Evolutionary conservation across 2,797 vertebrate species (phyloP), one percentile per base, ranked within the genome.

Genomic region (Aratinga solstitialis): DNA sequence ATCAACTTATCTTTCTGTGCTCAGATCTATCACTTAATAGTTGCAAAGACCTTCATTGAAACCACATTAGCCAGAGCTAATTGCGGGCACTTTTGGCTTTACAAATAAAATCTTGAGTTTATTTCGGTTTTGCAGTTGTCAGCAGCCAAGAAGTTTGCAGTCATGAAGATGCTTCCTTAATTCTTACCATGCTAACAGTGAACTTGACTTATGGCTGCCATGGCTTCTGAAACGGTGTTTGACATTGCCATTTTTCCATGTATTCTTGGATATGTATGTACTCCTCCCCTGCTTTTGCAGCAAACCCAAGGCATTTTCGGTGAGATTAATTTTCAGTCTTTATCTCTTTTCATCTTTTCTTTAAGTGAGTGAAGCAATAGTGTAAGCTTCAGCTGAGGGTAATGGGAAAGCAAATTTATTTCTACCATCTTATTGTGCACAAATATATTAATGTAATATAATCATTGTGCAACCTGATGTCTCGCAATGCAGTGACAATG

Each of bases 331-430:
- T 77, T 32, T 36, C 77, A 92, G 68, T 67, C 54, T 87, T 78
- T 18, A 9, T 29, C 71, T 51, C 36, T 15, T 89, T n/a, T 63
- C 20, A 3, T 48, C 29, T 87, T 43, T 23, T 59, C 8, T 51
- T 20, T 2, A 69, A 38, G 26, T 59, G 29, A 53, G 14, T 40
- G 40, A 56, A 23, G 50, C 58, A 23, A 18, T 29, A 20, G 13
- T 29, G 5, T 0, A 22, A 81, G 13, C 67, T 76, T 42, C 6
- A 13, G 50, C 59, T 40, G 30, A 67, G 67, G 38, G 13, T n/a
- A 54, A 21, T 4, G 5, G 32, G n/a, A 0, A 1, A 3, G 10
- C 42, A 30, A 54, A 19, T 3, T 4, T 16, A 40, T 45, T 6
- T 63, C 5, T 29, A 9, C 61, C 40, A 40, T 47, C 17, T 65